Conservation (phyloP, 23 tunicate species). For the Halocynthia roretzi region DNA sequence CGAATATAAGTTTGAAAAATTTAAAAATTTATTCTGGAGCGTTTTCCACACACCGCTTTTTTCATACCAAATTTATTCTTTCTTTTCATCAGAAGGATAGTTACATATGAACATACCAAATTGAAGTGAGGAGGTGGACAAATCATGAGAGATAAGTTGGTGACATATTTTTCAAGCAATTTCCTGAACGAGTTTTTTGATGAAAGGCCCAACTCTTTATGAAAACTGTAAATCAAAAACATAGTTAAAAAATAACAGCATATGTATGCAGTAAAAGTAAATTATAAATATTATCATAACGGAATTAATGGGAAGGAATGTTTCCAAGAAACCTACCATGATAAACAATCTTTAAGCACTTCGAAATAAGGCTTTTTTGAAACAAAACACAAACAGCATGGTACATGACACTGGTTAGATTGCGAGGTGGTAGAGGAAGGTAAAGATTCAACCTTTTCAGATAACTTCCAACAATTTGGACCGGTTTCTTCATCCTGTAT, state of each 20-base stretch:
- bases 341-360: conserved; percentile 43
- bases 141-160: conserved; percentile 53
- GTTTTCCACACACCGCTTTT: no score
- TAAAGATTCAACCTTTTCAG: no score
- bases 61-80: no score
- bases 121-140: conserved; percentile 50
- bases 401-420: conserved; percentile 36
- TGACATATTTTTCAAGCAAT: conserved; percentile 58
- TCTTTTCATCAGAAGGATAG: no score
- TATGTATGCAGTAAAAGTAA: not conserved
- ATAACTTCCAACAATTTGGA: no score
- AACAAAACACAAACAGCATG: conserved; percentile 59
- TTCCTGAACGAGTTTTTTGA: conserved; percentile 7
- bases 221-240: conserved; percentile 31
- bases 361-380: conserved; percentile 50
- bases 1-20: no score
- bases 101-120: conserved; percentile 30
- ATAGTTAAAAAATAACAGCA: not conserved
- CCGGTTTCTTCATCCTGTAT: no score
- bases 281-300: not conserved
- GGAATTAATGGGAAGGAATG: not conserved
- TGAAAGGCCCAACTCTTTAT: conserved; percentile 27
- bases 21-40: no score
- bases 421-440: no score
- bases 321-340: conserved; percentile 42